Evolutionary conservation across 2,113 vertebrate species (phyloP), one percentile per base, ranked within the genome.

Genomic region (Haemorhous mexicanus): DNA sequence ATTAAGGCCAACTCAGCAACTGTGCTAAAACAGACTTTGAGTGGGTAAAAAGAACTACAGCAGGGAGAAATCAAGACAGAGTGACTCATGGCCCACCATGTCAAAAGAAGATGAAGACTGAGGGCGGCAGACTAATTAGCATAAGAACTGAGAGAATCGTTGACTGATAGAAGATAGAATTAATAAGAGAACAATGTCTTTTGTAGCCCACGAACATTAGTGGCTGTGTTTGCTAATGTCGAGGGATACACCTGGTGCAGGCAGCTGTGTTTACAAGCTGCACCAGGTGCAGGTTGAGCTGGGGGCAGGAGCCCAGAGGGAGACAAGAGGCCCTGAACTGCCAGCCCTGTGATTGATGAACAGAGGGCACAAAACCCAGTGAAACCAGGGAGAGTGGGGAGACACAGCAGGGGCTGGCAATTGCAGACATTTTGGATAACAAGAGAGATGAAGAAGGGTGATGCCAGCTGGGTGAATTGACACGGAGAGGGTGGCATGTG

Each of bases 391-490:
- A 13, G 50, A 27, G 22, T 17, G 49, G 30, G n/a, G 30, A 55
- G 13, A 30, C 64, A 13, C 30, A 49, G 67, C 66, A 27, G 58
- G 22, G 53, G 7, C 30, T 2, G 2, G 17, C 24, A 88, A 35
- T 7, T 43, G 46, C 50, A 39, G 30, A 8, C 16, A 11, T 32
- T 72, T 43, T 49, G 35, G 11, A 6, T 43, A 64, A 37, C 35
- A 32, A 49, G 35, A 22, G 39, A 50, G 22, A 33, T 16, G 61
- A 46, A 59, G 18, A 28, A 0, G 0, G 2, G 13, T 33, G 44
- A 39, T n/a, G 13, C 39, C 16, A 28, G 20, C 33, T 28, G 10
- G 23, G 16, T 39, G 23, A 33, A 44, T 30, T 50, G 24, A 39
- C 20, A 26, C 9, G 4, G 33, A 59, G 27, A 4, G 33, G 9